A percentile compares a stretch with the other conserved stretches of the same genome.
These are phyloP conservation scores for Congeria kusceri DNA, from an alignment of 2,888 invertebrate genomes.

Conservation along the genomic window DNA sequence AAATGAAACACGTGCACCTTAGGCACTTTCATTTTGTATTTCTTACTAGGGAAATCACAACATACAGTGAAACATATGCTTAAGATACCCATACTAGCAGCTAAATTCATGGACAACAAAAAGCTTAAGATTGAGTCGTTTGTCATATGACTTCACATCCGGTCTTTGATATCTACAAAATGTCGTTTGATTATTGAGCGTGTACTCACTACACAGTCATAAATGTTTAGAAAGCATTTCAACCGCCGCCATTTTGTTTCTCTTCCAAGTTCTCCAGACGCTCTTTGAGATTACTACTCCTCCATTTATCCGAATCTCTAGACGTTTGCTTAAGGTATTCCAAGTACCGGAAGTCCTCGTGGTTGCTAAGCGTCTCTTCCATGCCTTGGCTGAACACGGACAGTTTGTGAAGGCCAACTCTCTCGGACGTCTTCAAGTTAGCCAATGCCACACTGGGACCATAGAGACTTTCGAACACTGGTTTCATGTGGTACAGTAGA, in stretches of 20 bases:
- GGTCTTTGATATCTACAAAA: too few species aligned
- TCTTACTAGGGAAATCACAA: too few species aligned
- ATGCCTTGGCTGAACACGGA: background rate
- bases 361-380: background rate
- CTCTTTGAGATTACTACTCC: background rate
- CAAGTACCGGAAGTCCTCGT: background rate
- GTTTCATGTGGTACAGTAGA: conserved; percentile 2
- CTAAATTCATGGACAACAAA: too few species aligned
- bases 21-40: too few species aligned
- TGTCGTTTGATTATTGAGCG: too few species aligned
- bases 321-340: background rate
- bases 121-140: too few species aligned
- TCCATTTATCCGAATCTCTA: background rate
- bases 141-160: too few species aligned
- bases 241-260: background rate
- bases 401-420: background rate
- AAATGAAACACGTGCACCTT: too few species aligned
- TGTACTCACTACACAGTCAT: too few species aligned
- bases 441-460: background rate
- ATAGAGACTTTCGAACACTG: background rate
- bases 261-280: background rate
- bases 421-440: background rate
- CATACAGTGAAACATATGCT: too few species aligned
- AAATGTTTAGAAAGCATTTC: too few species aligned
- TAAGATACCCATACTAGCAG: too few species aligned